A percentile compares a stretch with the other conserved stretches of the same genome.
Evolutionary conservation across 2,888 invertebrate species (phyloP).

Genomic region (Lottia scabra): DNA sequence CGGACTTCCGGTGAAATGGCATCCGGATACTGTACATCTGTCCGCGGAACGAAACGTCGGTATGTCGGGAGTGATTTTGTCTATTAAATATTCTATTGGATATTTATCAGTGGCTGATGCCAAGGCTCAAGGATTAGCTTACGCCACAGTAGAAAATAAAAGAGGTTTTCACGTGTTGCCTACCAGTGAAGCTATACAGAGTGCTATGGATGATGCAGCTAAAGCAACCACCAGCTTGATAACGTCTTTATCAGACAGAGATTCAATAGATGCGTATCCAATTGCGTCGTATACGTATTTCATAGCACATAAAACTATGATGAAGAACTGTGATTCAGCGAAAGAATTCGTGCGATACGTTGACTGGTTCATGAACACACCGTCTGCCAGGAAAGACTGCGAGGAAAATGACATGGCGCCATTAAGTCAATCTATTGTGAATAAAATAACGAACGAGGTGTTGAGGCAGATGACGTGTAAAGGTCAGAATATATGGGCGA

Average conservation of each 20-base stretch:
- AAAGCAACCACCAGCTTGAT: constrained; percentile 24
- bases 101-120: constrained; percentile 57
- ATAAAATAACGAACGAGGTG: constrained; percentile 31
- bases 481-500: constrained; percentile 39
- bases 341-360: constrained; percentile 59
- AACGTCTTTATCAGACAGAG: constrained; percentile 24
- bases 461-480: constrained; percentile 50
- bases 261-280: constrained; percentile 38
- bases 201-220: constrained; percentile 43
- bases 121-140: constrained; percentile 24
- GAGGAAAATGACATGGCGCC: constrained; percentile 43
- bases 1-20: constrained; percentile 40
- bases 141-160: constrained; percentile 46
- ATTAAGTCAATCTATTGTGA: constrained; percentile 34
- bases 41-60: constrained; percentile 49
- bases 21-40: constrained; percentile 32
- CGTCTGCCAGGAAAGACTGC: constrained; percentile 32
- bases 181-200: constrained; percentile 36
- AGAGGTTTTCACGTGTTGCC: constrained; percentile 40
- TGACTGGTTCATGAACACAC: constrained; percentile 50
- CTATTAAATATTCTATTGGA: constrained; percentile 50
- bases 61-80: constrained; percentile 47
- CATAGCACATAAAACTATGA: constrained; percentile 41
- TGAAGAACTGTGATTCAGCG: constrained; percentile 46
- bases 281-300: constrained; percentile 61